phyloP scores from a whole-genome alignment of 2,888 invertebrate genomes.

The Chydorus sphaericus region DNA sequence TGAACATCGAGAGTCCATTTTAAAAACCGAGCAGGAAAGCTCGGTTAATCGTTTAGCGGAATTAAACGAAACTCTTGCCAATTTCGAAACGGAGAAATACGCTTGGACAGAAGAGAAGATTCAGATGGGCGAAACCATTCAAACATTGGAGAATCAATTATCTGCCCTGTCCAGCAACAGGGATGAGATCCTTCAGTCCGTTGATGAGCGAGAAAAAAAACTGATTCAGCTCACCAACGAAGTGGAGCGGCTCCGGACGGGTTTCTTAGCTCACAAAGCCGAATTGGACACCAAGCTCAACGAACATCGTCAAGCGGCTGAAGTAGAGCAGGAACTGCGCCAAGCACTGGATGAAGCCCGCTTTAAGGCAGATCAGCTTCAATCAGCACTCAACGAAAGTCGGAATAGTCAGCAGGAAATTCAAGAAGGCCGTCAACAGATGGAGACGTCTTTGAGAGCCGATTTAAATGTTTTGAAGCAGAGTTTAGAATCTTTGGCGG shows the following conservation, averaged over 20 bases:
- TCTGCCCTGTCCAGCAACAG: slow-evolving; percentile 1
- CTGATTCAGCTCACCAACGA: slow-evolving; percentile 19
- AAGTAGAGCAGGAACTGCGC: neutral
- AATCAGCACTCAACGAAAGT: neutral
- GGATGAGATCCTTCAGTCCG: slow-evolving; percentile 2
- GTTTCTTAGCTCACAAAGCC: neutral
- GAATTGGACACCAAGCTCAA: neutral
- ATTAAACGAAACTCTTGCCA: neutral
- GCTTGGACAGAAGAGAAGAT: neutral
- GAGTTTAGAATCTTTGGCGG: neutral
- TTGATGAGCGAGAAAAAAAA: slow-evolving; percentile 17
- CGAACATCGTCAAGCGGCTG: neutral
- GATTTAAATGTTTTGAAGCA: neutral
- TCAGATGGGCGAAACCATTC: no score
- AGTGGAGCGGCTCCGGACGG: slow-evolving; percentile 17
- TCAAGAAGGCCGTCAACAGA: neutral
- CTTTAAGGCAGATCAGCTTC: neutral
- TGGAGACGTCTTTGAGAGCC: neutral
- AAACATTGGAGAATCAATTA: neutral
- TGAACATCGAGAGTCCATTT: neutral
- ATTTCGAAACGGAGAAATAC: neutral
- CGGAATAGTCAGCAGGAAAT: neutral
- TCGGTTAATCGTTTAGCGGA: no score
- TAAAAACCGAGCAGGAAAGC: neutral
- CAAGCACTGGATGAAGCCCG: neutral